A percentile compares a stretch with the other conserved stretches of the same genome.
phyloP scores from a whole-genome alignment of 2,797 vertebrate genomes.

The Enteromius viviparus region DNA sequence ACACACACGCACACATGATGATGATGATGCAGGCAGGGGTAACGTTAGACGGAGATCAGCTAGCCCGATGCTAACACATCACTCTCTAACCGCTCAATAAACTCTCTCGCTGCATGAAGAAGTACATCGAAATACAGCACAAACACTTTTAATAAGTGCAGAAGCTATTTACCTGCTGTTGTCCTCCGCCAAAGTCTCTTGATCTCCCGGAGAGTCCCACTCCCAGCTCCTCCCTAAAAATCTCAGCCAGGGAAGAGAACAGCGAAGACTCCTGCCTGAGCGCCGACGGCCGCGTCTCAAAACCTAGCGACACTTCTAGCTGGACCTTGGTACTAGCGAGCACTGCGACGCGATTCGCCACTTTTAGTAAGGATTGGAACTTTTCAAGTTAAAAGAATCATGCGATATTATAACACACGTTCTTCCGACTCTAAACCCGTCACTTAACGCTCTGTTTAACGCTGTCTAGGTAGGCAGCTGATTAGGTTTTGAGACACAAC shows the following conservation, averaged over 20 bases:
- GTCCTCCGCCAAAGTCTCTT: not conserved
- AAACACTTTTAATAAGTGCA: not conserved
- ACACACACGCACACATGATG: too few species aligned
- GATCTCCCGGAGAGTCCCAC: not conserved
- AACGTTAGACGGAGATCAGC: not conserved
- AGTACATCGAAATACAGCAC: not conserved
- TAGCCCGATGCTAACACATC: conserved; percentile 36
- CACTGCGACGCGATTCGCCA: too few species aligned
- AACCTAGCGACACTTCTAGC: not conserved
- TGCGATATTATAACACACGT: not conserved
- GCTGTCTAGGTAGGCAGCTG: not conserved
- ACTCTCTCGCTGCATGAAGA: not conserved
- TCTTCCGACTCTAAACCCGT: not conserved
- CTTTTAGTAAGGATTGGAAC: not conserved
- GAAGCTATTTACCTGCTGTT: conserved; percentile 23
- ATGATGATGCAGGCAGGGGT: conserved; percentile 1
- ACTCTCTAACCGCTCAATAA: not conserved
- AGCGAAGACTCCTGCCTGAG: not conserved
- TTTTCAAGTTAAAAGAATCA: not conserved
- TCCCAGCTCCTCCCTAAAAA: conserved; percentile 29
- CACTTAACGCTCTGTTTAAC: not conserved
- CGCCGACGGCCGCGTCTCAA: not conserved
- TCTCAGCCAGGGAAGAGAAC: not conserved
- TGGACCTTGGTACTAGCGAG: not conserved
- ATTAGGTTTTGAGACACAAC: not conserved